These are phyloP conservation scores for Ianthella basta DNA, from an alignment of 37 sponge, comb jelly and placozoan species.

Conservation along the genomic window DNA sequence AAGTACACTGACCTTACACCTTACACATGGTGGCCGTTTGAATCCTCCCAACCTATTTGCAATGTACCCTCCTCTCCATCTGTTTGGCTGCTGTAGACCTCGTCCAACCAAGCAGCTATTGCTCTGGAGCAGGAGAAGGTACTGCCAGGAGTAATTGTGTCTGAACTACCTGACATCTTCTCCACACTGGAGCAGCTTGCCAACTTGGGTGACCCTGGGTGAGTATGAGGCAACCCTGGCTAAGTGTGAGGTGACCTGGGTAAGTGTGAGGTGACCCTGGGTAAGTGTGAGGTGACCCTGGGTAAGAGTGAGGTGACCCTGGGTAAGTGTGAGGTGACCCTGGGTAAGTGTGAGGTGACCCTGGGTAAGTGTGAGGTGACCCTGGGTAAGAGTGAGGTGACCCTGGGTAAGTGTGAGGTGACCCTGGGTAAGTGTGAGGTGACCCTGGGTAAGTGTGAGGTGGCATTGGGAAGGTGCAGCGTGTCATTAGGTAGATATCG, in stretches of 20 bases:
- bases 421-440: background rate
- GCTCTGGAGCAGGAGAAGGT: slow-evolving; percentile 53
- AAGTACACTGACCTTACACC: too few species aligned
- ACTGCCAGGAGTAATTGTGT: slow-evolving; percentile 75
- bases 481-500: too few species aligned
- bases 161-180: slow-evolving; percentile 47
- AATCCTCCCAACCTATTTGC: too few species aligned
- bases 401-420: slow-evolving; percentile 36
- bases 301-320: background rate
- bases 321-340: slow-evolving; percentile 26
- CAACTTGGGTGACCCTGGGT: slow-evolving; percentile 52
- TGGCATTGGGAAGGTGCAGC: too few species aligned
- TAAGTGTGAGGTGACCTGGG: background rate
- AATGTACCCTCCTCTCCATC: too few species aligned
- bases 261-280: slow-evolving; percentile 33
- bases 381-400: slow-evolving; percentile 12
- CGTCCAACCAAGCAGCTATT: slow-evolving; percentile 24
- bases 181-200: slow-evolving; percentile 70
- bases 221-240: background rate
- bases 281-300: slow-evolving; percentile 20
- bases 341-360: slow-evolving; percentile 26
- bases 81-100: background rate
- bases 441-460: background rate
- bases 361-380: background rate
- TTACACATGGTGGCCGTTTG: too few species aligned